Conservation (phyloP, 2,113 vertebrate genomes). For the Esox niger region DNA sequence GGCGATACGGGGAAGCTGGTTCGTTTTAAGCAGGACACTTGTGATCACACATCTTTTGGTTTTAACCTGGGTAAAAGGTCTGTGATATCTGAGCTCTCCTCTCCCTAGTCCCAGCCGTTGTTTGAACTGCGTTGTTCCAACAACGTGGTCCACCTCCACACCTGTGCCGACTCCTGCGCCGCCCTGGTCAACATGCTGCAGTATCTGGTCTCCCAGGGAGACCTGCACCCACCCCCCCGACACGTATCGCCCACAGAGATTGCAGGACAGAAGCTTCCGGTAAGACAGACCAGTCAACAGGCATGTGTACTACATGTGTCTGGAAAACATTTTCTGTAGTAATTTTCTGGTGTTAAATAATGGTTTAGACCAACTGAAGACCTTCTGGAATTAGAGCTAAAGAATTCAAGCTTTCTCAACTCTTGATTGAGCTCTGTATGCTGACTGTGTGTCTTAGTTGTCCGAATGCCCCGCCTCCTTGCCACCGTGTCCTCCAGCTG, state of each 20-base stretch:
- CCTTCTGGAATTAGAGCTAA: too few species aligned
- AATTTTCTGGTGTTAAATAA: too few species aligned
- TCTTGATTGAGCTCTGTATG: not conserved
- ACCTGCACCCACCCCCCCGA: slow-evolving; percentile 82
- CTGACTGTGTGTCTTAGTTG: slow-evolving; percentile 63
- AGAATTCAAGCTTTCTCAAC: not conserved
- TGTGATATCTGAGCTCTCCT: not conserved
- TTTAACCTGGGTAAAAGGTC: not conserved
- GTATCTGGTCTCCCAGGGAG: slow-evolving; percentile 81
- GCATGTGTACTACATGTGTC: too few species aligned
- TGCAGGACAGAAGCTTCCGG: slow-evolving; percentile 86
- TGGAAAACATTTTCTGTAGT: too few species aligned
- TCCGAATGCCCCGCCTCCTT: slow-evolving; percentile 79
- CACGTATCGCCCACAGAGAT: slow-evolving; percentile 86
- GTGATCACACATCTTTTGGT: slow-evolving; percentile 6
- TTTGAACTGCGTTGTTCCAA: slow-evolving; percentile 93
- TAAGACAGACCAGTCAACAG: slow-evolving; percentile 56
- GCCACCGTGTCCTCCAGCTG: slow-evolving; percentile 78
- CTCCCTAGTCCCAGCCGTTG: slow-evolving; percentile 79
- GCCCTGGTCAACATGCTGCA: slow-evolving; percentile 84
- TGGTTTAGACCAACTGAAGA: too few species aligned
- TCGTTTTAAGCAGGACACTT: slow-evolving; percentile 36
- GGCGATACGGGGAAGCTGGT: slow-evolving; percentile 77
- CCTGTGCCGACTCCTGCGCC: slow-evolving; percentile 89
- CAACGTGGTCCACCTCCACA: slow-evolving; percentile 86